Base-by-base conservation (phyloP, 2,113 vertebrate species). In the Syngnathus typhle region DNA sequence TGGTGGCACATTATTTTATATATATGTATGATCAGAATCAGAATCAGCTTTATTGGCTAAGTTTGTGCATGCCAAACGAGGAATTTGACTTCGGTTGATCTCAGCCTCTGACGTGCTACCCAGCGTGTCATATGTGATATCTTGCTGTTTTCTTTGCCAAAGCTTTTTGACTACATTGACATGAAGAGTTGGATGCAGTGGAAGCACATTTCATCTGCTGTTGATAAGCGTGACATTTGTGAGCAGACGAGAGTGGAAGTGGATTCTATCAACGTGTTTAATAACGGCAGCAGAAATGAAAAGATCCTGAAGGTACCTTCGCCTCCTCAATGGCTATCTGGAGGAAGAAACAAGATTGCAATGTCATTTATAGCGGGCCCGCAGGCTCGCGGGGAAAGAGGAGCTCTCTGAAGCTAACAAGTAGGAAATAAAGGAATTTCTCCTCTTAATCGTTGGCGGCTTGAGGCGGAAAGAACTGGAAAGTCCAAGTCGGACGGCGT, bases 281-380 rank as follows among this genome's bases (percentile, higher is more conserved):
- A 89, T 91, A 89, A 91, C 84, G 62, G 84, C 74, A 71, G 18
- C 68, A 87, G 88, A 86, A 89, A 89, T 89, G 89, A 82, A 87
- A 86, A 89, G 87, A 86, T 88, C 81, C 86, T 79, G 79, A 85
- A 87, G 82, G 80, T 81, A 86, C 78, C 81, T 60, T 36, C 6
- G 55, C 55, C 11, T 58, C 55, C 27, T 58, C 55, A 58, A 58
- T 21, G 55, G 77, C 81, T 74, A 88, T 82, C 83, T 82, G 73
- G 82, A 88, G 80, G 82, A 85, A 75, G 81, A 86, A 81, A 84
- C 81, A 85, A 79, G 76, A 69, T 74, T 67, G 76, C 85, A 80
- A 88, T 85, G 83, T 81, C 87, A 91, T 91, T 90, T 90, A 90
- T 88, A 77, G 80, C 27, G 55, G 55, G 69, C 72, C 55, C 70